Evolutionary conservation across 2,888 invertebrate genomes (phyloP).

Genomic region (Frankliniella intonsa): DNA sequence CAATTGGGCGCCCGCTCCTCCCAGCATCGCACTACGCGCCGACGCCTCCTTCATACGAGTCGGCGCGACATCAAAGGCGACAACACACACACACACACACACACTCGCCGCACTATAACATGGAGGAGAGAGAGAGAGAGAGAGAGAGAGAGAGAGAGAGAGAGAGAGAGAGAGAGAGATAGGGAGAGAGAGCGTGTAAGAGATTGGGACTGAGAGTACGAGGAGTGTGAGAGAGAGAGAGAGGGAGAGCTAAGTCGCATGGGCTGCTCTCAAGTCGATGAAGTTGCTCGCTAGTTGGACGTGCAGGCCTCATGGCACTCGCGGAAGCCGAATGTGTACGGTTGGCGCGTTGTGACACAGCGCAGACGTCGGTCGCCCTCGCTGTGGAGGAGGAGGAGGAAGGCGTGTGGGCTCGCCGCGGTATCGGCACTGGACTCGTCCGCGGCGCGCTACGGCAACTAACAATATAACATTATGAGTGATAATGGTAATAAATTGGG

Average conservation of each 20-base stretch:
- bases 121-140: neutral
- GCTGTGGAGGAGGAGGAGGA: too few relatives aligned
- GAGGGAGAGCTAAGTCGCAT: neutral
- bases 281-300: neutral
- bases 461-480: neutral
- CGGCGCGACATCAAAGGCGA: neutral
- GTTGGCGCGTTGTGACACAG: too few relatives aligned
- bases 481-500: slow-evolving; percentile 4
- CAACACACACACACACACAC: neutral
- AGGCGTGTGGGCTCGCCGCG: too few relatives aligned
- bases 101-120: neutral
- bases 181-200: neutral
- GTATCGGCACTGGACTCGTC: too few relatives aligned
- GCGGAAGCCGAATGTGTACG: too few relatives aligned
- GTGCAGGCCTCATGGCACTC: neutral
- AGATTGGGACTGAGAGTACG: too few relatives aligned
- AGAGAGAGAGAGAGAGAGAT: neutral
- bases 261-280: neutral
- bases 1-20: neutral
- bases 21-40: neutral
- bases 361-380: too few relatives aligned
- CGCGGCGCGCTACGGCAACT: neutral
- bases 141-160: too few relatives aligned
- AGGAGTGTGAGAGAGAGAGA: neutral
- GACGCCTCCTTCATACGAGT: neutral